These are phyloP conservation scores for Xylota segnis DNA, from an alignment of 2,888 invertebrate species.

Conservation along the genomic window DNA sequence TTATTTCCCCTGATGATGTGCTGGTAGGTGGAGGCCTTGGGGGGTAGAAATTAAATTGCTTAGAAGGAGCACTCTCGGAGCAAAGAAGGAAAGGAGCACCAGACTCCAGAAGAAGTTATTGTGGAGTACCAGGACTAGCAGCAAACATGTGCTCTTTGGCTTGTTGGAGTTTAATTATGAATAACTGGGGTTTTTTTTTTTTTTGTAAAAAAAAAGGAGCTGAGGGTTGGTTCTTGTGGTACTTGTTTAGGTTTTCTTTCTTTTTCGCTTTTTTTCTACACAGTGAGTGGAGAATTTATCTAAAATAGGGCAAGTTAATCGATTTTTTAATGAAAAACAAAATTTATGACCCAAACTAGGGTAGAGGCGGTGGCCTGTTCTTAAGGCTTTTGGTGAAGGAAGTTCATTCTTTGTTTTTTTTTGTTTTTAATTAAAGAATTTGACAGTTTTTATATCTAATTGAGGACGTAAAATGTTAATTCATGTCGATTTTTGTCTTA, in stretches of 20 bases:
- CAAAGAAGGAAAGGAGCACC: constrained; percentile 18
- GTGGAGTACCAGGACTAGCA: constrained; percentile 40
- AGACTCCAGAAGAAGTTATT: constrained; percentile 43
- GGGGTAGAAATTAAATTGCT: constrained; percentile 60
- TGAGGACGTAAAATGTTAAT: constrained; percentile 40
- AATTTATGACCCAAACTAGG: constrained; percentile 42
- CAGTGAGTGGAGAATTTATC: constrained; percentile 21
- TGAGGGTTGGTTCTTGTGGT: constrained; percentile 23
- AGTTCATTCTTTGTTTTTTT: neutral
- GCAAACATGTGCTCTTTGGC: constrained; percentile 16
- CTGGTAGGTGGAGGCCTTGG: neutral
- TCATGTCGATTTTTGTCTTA: constrained; percentile 19
- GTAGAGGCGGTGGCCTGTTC: constrained; percentile 4
- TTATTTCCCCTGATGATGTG: constrained; percentile 34
- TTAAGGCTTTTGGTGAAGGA: neutral
- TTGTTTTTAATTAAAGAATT: constrained; percentile 56
- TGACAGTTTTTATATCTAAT: constrained; percentile 47
- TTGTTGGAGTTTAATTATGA: constrained; percentile 70
- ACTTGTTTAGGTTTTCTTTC: constrained; percentile 23
- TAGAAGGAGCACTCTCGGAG: constrained; percentile 39
- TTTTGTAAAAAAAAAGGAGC: neutral
- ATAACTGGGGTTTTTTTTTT: constrained; percentile 27
- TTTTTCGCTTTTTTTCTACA: neutral
- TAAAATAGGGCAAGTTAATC: constrained; percentile 58
- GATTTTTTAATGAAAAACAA: constrained; percentile 55